Percentiles rank a stretch among this genome's conserved stretches.
phyloP scores from a whole-genome alignment of 2,888 invertebrate species.

The Rosalia funebris region DNA sequence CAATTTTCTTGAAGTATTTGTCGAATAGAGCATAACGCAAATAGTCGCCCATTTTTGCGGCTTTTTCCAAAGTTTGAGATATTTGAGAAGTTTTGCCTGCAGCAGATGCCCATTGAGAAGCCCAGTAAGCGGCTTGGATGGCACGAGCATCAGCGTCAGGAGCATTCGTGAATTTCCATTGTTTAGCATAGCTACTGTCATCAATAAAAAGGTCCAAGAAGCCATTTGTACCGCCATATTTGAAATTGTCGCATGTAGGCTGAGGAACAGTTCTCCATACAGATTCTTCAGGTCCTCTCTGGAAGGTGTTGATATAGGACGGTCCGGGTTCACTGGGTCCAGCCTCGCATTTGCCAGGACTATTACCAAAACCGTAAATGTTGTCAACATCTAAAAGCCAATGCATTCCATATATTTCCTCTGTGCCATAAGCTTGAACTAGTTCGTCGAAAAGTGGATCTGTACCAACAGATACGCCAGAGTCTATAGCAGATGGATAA shows the following conservation, averaged over 20 bases:
- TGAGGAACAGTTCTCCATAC: slow-evolving; percentile 44
- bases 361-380: slow-evolving; percentile 46
- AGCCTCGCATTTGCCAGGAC: slow-evolving; percentile 36
- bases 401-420: slow-evolving; percentile 43
- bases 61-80: slow-evolving; percentile 38
- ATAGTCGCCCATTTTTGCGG: slow-evolving; percentile 47
- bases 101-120: slow-evolving; percentile 41
- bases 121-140: slow-evolving; percentile 47
- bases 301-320: slow-evolving; percentile 44
- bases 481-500: slow-evolving; percentile 38
- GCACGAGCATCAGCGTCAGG: slow-evolving; percentile 49
- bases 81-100: slow-evolving; percentile 32
- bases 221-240: slow-evolving; percentile 43
- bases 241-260: slow-evolving; percentile 45
- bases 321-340: slow-evolving; percentile 42
- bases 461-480: slow-evolving; percentile 38
- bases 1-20: slow-evolving; percentile 49
- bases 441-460: slow-evolving; percentile 47
- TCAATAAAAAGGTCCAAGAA: slow-evolving; percentile 40
- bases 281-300: slow-evolving; percentile 40
- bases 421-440: slow-evolving; percentile 37
- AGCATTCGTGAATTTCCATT: slow-evolving; percentile 45
- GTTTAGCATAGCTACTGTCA: slow-evolving; percentile 34
- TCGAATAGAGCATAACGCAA: slow-evolving; percentile 47
- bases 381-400: slow-evolving; percentile 48